These are phyloP conservation scores for Pseudochirops corinnae DNA, from an alignment of 2,797 vertebrate species.

Conservation along the genomic window DNA sequence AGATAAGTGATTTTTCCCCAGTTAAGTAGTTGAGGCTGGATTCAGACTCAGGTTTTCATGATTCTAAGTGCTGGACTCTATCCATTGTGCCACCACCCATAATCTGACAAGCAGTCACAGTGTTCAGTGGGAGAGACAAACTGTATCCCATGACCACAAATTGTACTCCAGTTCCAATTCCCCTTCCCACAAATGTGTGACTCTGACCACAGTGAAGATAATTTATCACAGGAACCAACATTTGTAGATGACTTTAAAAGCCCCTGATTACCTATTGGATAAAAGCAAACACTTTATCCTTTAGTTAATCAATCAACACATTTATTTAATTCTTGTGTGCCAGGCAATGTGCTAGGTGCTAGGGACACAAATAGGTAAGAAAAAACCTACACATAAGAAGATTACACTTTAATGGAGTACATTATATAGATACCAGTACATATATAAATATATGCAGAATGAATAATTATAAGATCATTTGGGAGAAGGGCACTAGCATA, in stretches of 20 bases:
- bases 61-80: neutral
- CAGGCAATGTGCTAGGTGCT: neutral
- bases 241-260: neutral
- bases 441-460: neutral
- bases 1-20: neutral
- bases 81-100: neutral
- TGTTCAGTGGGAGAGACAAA: neutral
- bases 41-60: neutral
- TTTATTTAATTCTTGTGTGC: neutral
- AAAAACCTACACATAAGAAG: neutral
- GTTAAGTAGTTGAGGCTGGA: neutral
- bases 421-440: neutral
- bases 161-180: neutral
- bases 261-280: neutral
- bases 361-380: neutral
- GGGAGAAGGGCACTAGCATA: neutral
- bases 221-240: neutral
- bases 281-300: neutral
- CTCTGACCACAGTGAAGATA: neutral
- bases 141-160: neutral
- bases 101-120: neutral
- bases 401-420: neutral
- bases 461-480: neutral
- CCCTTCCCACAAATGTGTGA: neutral
- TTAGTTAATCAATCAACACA: neutral